Evolutionary conservation across 2,888 invertebrate genomes (phyloP).

Genomic region (Trissolcus brochymenae): DNA sequence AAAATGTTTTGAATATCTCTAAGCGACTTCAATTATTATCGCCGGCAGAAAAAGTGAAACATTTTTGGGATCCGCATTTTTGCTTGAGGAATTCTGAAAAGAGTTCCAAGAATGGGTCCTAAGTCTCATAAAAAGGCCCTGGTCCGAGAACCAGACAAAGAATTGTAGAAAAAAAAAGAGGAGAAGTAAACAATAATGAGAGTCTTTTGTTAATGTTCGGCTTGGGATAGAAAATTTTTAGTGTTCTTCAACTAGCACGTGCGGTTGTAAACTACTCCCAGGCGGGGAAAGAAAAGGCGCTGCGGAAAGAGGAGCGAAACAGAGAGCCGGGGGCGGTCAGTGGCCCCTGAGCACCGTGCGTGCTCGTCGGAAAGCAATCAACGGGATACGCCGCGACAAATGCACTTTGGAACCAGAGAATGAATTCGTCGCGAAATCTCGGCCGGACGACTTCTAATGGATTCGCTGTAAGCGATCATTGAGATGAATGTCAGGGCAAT

Average conservation of each 20-base stretch:
- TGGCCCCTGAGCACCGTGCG: slow-evolving; percentile 66
- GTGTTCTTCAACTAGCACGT: slow-evolving; percentile 44
- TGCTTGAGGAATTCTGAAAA: too few species aligned
- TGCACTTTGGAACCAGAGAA: slow-evolving; percentile 38
- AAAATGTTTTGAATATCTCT: too few species aligned
- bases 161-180: too few species aligned
- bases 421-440: slow-evolving; percentile 19
- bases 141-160: too few species aligned
- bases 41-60: too few species aligned
- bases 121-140: slow-evolving; percentile 1
- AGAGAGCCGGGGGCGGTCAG: slow-evolving; percentile 76
- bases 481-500: slow-evolving; percentile 27
- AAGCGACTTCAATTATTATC: too few species aligned
- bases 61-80: too few species aligned
- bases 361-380: slow-evolving; percentile 41
- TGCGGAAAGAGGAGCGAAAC: slow-evolving; percentile 54
- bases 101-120: too few species aligned
- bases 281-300: slow-evolving; percentile 33
- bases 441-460: slow-evolving; percentile 13
- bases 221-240: slow-evolving; percentile 33
- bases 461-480: slow-evolving; percentile 25
- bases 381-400: slow-evolving; percentile 35
- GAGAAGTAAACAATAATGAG: slow-evolving; percentile 27
- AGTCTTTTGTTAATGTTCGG: slow-evolving; percentile 20
- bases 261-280: slow-evolving; percentile 35